Percentiles rank a stretch among this genome's conserved stretches.
These are phyloP conservation scores for Lepisosteus oculatus DNA, from an alignment of 2,113 vertebrate species.

Conservation along the genomic window DNA sequence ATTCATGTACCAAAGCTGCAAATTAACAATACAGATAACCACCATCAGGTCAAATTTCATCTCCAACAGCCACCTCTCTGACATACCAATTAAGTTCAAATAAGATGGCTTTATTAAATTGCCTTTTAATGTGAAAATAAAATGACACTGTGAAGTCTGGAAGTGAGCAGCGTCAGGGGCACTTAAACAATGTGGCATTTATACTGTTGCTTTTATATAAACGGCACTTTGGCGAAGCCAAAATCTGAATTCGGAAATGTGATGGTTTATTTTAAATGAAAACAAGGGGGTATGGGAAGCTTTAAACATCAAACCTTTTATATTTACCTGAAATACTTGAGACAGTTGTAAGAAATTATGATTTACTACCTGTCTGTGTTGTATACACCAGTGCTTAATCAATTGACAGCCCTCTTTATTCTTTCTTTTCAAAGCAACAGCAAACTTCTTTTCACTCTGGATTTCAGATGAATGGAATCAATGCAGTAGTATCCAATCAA, in stretches of 20 bases:
- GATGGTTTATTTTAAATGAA: not conserved
- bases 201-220: constrained; percentile 32
- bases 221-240: constrained; percentile 32
- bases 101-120: constrained; percentile 38
- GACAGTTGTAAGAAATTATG: no score
- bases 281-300: not conserved
- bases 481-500: no score
- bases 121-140: constrained; percentile 28
- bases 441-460: no score
- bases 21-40: constrained; percentile 22
- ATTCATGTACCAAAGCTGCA: constrained; percentile 10
- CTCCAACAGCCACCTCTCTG: constrained; percentile 29
- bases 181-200: constrained; percentile 41
- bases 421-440: no score
- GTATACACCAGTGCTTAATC: no score
- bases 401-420: no score
- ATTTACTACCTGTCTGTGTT: no score
- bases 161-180: constrained; percentile 29
- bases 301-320: not conserved
- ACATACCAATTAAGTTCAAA: constrained; percentile 32
- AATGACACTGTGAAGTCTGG: constrained; percentile 14
- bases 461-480: no score
- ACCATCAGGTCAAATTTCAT: not conserved
- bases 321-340: not conserved
- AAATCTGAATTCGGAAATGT: constrained; percentile 36